These are phyloP conservation scores for Eristalis arbustorum DNA, from an alignment of 2,888 invertebrate species.

Conservation along the genomic window DNA sequence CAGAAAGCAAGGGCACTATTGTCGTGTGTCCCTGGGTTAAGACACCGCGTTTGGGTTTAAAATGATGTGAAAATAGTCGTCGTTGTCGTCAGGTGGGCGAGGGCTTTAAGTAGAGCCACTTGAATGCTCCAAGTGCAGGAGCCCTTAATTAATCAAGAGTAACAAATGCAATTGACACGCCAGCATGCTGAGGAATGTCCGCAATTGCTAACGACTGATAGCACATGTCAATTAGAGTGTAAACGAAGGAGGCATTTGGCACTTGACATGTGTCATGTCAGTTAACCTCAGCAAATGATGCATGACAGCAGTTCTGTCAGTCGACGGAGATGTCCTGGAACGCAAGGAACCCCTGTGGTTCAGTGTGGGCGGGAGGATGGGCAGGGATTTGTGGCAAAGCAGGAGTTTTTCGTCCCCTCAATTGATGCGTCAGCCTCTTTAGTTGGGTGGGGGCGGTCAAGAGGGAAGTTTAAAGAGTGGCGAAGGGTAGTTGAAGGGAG, in stretches of 20 bases:
- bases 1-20: neutral
- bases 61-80: neutral
- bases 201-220: neutral
- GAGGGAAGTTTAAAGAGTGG: too few relatives aligned
- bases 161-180: neutral
- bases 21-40: neutral
- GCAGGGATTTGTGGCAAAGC: too few relatives aligned
- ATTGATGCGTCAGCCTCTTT: too few relatives aligned
- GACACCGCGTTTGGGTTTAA: neutral
- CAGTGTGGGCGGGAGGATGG: too few relatives aligned
- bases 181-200: neutral
- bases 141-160: neutral
- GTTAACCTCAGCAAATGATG: neutral
- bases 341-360: too few relatives aligned
- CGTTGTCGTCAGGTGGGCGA: neutral
- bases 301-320: neutral
- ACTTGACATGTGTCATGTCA: neutral
- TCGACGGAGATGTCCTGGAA: neutral
- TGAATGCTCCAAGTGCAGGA: too few relatives aligned
- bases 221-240: neutral
- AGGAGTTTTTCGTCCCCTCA: too few relatives aligned
- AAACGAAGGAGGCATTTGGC: neutral
- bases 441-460: too few relatives aligned
- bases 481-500: too few relatives aligned
- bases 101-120: neutral